phyloP scores from a whole-genome alignment of 2,797 vertebrate species.

The Parambassis ranga region DNA sequence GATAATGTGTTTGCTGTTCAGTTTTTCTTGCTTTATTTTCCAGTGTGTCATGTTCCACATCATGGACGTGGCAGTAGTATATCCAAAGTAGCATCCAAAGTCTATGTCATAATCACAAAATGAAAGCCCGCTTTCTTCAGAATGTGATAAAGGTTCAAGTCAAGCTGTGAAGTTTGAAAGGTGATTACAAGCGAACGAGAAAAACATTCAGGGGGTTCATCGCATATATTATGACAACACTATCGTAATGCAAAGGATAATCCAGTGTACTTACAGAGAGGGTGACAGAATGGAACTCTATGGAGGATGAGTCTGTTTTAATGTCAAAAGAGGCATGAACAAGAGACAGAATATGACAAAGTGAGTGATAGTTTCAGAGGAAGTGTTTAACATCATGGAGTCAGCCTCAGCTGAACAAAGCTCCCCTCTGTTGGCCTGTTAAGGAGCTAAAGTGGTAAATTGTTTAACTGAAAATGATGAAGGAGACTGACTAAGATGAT shows the following conservation, averaged over 20 bases:
- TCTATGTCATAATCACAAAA: no score
- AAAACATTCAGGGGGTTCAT: neutral
- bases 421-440: conserved; percentile 8
- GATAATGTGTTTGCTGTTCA: no score
- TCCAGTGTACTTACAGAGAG: no score
- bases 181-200: neutral
- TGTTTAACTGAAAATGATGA: conserved; percentile 21
- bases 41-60: no score
- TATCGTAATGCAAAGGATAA: no score
- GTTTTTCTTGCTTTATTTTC: no score
- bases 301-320: neutral
- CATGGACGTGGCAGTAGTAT: no score
- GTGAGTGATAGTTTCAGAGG: neutral
- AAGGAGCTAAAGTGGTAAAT: conserved; percentile 17
- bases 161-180: neutral
- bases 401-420: conserved; percentile 1
- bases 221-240: neutral
- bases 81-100: no score
- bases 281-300: no score
- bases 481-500: neutral
- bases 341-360: neutral
- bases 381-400: neutral
- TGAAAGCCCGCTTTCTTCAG: neutral
- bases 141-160: neutral
- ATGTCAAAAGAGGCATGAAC: neutral